Conservation (phyloP, 2,797 vertebrate species). For the Enteromius paludinosus region DNA sequence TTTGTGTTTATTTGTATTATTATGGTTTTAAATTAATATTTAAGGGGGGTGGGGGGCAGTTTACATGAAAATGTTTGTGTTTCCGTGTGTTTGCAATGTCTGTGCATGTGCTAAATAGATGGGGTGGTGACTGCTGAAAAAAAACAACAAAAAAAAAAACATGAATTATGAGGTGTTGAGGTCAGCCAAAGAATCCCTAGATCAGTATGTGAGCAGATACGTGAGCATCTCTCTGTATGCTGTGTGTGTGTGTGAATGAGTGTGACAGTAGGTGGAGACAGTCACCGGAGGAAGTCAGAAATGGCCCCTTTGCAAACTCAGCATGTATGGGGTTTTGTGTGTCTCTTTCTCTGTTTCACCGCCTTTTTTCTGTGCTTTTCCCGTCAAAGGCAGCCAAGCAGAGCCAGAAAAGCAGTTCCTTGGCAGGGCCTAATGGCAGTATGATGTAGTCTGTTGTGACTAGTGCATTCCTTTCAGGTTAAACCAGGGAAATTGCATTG, state of each 20-base stretch:
- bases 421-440: slow-evolving; percentile 82
- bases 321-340: slow-evolving; percentile 77
- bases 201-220: neutral
- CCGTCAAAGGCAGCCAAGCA: slow-evolving; percentile 76
- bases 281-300: slow-evolving; percentile 78
- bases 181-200: slow-evolving; percentile 65
- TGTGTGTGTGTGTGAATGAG: slow-evolving; percentile 46
- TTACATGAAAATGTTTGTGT: slow-evolving; percentile 28
- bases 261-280: slow-evolving; percentile 63
- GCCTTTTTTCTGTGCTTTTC: slow-evolving; percentile 65
- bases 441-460: slow-evolving; percentile 90
- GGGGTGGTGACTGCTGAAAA: slow-evolving; percentile 69
- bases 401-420: slow-evolving; percentile 84
- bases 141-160: slow-evolving; percentile 79
- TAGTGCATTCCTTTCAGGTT: slow-evolving; percentile 88
- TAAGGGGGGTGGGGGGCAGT: too few species aligned
- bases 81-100: slow-evolving; percentile 54
- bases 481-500: slow-evolving; percentile 87
- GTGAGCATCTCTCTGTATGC: neutral
- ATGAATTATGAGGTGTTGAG: slow-evolving; percentile 81
- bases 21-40: neutral
- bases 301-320: slow-evolving; percentile 73
- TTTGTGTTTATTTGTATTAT: neutral
- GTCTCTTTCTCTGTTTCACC: slow-evolving; percentile 39
- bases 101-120: slow-evolving; percentile 40